Evolutionary conservation across 2,113 vertebrate genomes (phyloP), one percentile per base, ranked within the genome.

Genomic region (Eonycteris spelaea): DNA sequence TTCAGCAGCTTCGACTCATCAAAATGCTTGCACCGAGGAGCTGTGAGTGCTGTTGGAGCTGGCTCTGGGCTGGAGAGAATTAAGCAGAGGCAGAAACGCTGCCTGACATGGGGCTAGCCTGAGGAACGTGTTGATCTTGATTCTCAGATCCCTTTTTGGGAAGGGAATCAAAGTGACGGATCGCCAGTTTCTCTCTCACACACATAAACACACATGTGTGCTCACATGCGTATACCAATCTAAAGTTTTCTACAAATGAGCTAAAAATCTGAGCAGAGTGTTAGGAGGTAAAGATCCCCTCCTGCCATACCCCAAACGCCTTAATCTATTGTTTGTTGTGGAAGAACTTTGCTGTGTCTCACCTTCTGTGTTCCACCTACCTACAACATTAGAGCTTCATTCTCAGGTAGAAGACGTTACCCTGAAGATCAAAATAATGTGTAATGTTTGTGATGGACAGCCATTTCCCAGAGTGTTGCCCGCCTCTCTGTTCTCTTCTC

Each of bases 81-180:
- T 59, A 92, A 90, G 40, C 94, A 97, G 94, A 77, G 86, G 90
- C 65, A 75, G 88, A 86, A 91, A 48, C n/a, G 74, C 40, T 19
- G 43, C 43, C 91, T 97, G 96, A 74, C 97, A 96, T 95, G 95
- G 91, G 94, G 97, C 97, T 96, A 71, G 95, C 97, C 93, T 35
- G 80, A 96, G 98, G 93, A 98, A 30, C 68, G 71, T 35, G 0
- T 30, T 97, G 94, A 93, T 97, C 91, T 92, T 96, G 96, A 98
- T 97, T 98, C 95, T 95, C 53, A 26, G 51, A 94, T 94, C 87
- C 30, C 94, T 86, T 87, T 77, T 86, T 95, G 94, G 94, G 80
- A 59, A 63, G 51, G 12, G 67, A 98, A 95, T 92, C 53, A 95
- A 97, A 97, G 95, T 78, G 96, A 90, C 89, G 96, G 73, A 94